Evolutionary conservation across 2,888 invertebrate genomes (phyloP).

Genomic region (Drosophila imparisetae): DNA sequence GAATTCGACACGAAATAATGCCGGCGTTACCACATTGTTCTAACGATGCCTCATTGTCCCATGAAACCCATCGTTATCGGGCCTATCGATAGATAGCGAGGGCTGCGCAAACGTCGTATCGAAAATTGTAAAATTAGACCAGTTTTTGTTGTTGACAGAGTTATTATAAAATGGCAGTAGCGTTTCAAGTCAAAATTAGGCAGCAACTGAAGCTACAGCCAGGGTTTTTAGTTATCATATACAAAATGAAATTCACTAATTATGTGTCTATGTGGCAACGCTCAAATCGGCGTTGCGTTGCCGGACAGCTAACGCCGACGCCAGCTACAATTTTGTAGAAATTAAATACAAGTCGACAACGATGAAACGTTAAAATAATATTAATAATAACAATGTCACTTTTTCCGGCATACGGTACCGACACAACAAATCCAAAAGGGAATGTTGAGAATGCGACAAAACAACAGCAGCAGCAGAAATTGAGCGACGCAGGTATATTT

Average conservation of each 20-base stretch:
- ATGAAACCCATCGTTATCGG: neutral
- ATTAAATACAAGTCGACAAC: neutral
- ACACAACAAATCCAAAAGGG: neutral
- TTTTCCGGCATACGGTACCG: slow-evolving; percentile 50
- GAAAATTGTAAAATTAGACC: neutral
- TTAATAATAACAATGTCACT: slow-evolving; percentile 43
- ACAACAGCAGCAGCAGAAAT: neutral
- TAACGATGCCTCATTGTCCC: slow-evolving; percentile 2
- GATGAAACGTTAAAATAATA: neutral
- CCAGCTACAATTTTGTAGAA: neutral
- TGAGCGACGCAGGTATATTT: slow-evolving; percentile 6
- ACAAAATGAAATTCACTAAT: neutral
- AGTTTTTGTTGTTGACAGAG: neutral
- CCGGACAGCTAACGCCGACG: neutral
- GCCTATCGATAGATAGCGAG: neutral
- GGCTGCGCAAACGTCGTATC: neutral
- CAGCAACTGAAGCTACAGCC: neutral
- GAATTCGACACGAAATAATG: slow-evolving; percentile 27
- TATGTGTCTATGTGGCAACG: neutral
- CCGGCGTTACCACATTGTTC: slow-evolving; percentile 30
- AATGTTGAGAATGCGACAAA: neutral
- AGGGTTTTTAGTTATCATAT: neutral
- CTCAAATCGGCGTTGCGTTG: neutral
- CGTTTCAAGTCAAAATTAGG: neutral
- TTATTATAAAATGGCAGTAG: neutral